Conservation (phyloP, 2,113 vertebrate genomes). For the Sakesphorus luctuosus region DNA sequence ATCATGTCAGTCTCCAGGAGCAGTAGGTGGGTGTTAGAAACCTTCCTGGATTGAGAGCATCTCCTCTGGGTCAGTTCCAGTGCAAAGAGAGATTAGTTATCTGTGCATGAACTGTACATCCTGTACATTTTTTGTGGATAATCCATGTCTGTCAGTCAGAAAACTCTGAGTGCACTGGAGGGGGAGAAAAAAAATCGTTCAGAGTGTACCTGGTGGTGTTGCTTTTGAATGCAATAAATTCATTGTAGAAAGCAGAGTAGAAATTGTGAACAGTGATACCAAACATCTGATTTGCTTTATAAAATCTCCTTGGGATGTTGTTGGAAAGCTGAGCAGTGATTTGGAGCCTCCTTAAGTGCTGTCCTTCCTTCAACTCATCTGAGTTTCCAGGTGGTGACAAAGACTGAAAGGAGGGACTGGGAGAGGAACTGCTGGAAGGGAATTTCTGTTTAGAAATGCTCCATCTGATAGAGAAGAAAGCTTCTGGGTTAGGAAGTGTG, state of each 20-base stretch:
- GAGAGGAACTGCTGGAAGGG: background rate
- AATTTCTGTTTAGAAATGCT: background rate
- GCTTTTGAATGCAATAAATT: background rate
- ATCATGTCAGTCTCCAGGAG: background rate
- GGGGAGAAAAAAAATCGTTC: background rate
- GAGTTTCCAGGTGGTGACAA: background rate
- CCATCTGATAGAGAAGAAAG: background rate
- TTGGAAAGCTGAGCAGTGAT: background rate
- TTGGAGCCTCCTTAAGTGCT: background rate
- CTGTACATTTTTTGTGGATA: background rate
- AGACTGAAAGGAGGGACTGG: background rate
- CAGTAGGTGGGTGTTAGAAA: background rate
- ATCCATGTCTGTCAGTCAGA: background rate
- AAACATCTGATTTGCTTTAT: background rate
- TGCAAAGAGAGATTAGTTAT: background rate
- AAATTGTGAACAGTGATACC: background rate
- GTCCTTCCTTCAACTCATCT: background rate
- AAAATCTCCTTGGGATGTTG: background rate
- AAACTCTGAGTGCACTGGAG: background rate
- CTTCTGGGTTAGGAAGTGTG: background rate
- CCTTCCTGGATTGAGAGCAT: background rate
- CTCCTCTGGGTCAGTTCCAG: conserved; percentile 10
- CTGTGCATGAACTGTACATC: background rate
- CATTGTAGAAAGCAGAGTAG: background rate
- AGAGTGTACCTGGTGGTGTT: background rate